Conservation (phyloP, 2,888 invertebrate genomes). For the Cantharis flavilabris region DNA sequence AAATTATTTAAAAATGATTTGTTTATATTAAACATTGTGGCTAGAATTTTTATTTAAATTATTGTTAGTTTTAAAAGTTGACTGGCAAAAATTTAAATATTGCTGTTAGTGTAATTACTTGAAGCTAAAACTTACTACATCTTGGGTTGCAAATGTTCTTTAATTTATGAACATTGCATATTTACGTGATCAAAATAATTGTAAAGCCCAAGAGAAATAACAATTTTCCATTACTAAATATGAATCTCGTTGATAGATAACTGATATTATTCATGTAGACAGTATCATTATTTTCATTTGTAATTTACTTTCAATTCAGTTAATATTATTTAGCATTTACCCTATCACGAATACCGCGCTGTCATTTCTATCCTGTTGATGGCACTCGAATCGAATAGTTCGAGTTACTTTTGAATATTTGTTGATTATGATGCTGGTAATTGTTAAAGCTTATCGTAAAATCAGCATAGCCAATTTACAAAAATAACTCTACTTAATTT, state of each 20-base stretch:
- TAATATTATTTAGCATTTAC: conserved; percentile 9
- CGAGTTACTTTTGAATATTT: not conserved
- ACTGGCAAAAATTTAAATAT: not conserved
- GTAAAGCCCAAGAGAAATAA: conserved; percentile 17
- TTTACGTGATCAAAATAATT: conserved; percentile 14
- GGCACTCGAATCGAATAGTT: not conserved
- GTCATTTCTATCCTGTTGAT: not conserved
- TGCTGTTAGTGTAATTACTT: not conserved
- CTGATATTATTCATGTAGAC: conserved; percentile 17
- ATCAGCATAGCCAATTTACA: not conserved
- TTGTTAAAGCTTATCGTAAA: not conserved
- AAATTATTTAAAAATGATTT: too few relatives aligned
- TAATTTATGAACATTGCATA: not conserved
- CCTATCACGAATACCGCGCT: not conserved
- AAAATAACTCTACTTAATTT: too few relatives aligned
- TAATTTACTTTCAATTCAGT: conserved; percentile 15
- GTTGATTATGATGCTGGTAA: not conserved
- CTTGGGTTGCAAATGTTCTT: not conserved
- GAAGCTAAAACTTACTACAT: not conserved
- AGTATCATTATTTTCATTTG: conserved; percentile 14
- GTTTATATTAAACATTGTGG: too few relatives aligned
- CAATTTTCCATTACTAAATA: conserved; percentile 22
- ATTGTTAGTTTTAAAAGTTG: not conserved
- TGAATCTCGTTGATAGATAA: conserved; percentile 19
- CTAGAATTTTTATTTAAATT: too few relatives aligned